phyloP scores from a whole-genome alignment of 2,797 vertebrate genomes.

The Rousettus madagascariensis region DNA sequence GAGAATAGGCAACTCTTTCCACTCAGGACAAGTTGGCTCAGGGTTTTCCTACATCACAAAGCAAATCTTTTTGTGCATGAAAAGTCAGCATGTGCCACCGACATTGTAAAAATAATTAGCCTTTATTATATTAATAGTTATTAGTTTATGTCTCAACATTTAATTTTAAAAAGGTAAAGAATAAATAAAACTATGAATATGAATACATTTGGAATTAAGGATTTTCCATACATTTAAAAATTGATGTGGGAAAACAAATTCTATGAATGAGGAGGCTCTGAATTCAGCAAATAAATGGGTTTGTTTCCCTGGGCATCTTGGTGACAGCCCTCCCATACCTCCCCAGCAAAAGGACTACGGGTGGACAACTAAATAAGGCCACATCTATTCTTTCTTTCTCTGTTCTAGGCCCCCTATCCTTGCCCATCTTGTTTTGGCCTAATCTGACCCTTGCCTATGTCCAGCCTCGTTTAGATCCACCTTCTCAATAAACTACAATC shows the following conservation, averaged over 20 bases:
- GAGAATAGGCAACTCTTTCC: not conserved
- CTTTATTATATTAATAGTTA: not conserved
- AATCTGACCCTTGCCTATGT: no score
- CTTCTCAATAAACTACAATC: not conserved
- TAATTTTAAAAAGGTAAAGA: not conserved
- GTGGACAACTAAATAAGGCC: not conserved
- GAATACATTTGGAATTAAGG: not conserved
- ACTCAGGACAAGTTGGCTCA: not conserved
- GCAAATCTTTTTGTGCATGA: not conserved
- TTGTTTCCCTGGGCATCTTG: not conserved
- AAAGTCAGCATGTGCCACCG: not conserved
- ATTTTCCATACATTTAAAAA: not conserved
- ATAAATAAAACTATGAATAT: not conserved
- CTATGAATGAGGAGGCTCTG: not conserved
- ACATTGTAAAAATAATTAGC: not conserved
- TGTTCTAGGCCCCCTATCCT: not conserved
- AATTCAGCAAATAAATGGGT: not conserved
- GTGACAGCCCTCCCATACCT: fast-evolving
- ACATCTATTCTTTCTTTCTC: not conserved
- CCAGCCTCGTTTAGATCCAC: not conserved
- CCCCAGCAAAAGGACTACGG: not conserved
- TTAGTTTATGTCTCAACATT: not conserved
- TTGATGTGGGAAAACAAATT: not conserved
- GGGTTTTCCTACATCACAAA: not conserved
- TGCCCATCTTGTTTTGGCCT: not conserved